phyloP scores from a whole-genome alignment of 2,113 vertebrate species.

The Zootoca vivipara region DNA sequence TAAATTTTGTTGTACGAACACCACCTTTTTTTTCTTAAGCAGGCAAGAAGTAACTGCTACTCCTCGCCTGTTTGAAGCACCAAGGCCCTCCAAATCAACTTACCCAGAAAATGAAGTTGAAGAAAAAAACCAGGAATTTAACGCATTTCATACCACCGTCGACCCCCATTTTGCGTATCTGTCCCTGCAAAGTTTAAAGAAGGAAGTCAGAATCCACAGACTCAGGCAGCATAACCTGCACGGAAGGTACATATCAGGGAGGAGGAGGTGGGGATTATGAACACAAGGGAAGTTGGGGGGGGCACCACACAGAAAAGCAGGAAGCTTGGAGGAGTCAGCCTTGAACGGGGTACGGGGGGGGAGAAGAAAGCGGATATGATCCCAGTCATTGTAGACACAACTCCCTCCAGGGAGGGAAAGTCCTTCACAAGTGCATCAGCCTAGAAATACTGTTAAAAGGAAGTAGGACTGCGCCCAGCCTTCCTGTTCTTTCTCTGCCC shows the following conservation, averaged over 20 bases:
- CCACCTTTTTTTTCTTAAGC: no score
- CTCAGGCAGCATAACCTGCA: not conserved
- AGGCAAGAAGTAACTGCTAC: not conserved
- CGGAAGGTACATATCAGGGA: not conserved
- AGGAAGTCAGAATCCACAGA: not conserved
- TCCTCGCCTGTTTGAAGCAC: not conserved
- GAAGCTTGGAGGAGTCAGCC: not conserved
- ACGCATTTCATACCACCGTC: slow-evolving; percentile 86
- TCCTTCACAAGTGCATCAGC: not conserved
- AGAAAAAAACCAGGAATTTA: slow-evolving; percentile 84
- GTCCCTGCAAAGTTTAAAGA: not conserved
- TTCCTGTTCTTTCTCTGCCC: no score
- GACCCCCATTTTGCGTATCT: slow-evolving; percentile 78
- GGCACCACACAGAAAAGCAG: not conserved
- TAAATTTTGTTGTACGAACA: not conserved
- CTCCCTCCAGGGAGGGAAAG: not conserved
- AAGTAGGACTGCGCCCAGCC: not conserved
- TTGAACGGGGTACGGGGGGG: not conserved
- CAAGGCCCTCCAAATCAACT: slow-evolving; percentile 62
- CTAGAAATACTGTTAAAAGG: not conserved
- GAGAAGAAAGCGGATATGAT: not conserved
- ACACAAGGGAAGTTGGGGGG: not conserved
- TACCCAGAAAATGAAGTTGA: slow-evolving; percentile 90
- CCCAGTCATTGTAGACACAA: not conserved
- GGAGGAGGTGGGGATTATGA: not conserved